Evolutionary conservation across 2,113 vertebrate species (phyloP).

Genomic region (Todiramphus saurophagus): DNA sequence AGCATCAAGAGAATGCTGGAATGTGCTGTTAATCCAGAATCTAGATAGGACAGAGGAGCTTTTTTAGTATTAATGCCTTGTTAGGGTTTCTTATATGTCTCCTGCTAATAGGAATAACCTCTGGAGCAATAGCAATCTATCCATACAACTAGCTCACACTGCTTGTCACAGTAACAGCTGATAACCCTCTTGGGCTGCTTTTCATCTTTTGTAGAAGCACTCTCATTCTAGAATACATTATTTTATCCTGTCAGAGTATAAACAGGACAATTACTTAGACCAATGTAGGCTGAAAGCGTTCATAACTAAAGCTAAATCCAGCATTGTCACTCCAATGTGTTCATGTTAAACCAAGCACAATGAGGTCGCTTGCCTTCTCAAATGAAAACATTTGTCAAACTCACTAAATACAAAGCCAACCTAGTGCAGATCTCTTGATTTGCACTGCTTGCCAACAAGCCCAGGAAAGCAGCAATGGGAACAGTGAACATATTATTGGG

Average conservation of each 20-base stretch:
- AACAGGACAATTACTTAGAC: constrained; percentile 70
- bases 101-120: constrained; percentile 59
- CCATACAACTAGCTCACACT: constrained; percentile 32
- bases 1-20: background rate
- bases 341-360: constrained; percentile 13
- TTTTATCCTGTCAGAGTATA: constrained; percentile 64
- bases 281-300: constrained; percentile 33
- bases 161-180: constrained; percentile 32
- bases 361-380: constrained; percentile 42
- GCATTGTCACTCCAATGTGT: background rate
- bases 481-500: background rate
- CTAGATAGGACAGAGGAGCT: constrained; percentile 27
- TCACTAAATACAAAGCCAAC: constrained; percentile 11
- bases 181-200: constrained; percentile 38
- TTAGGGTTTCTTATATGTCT: constrained; percentile 42
- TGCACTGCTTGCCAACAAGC: background rate
- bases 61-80: constrained; percentile 48
- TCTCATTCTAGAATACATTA: constrained; percentile 42
- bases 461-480: background rate
- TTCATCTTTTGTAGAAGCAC: constrained; percentile 21
- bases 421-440: constrained; percentile 34
- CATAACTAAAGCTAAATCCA: constrained; percentile 56
- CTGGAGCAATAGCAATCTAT: constrained; percentile 52
- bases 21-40: background rate
- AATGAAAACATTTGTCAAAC: constrained; percentile 66